Conservation (phyloP, 2,888 invertebrate species). For the Conomelus anceps region DNA sequence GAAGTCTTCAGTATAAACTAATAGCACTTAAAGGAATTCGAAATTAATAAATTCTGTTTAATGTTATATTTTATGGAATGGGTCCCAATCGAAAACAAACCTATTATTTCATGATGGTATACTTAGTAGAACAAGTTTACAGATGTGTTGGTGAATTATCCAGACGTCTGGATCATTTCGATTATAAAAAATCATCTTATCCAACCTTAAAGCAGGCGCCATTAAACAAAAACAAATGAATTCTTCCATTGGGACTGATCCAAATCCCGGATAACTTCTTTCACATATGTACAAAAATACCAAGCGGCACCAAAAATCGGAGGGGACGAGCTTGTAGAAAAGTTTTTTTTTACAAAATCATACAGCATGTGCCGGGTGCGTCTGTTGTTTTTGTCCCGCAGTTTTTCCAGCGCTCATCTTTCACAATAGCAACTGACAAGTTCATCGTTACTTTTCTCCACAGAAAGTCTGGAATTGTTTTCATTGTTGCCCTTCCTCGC, state of each 20-base stretch:
- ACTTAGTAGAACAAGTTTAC: too few species aligned
- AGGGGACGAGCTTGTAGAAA: too few species aligned
- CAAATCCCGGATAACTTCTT: neutral
- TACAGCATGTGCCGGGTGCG: neutral
- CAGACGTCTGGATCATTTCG: neutral
- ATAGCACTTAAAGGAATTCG: too few species aligned
- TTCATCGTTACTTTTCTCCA: neutral
- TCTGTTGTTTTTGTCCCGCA: neutral
- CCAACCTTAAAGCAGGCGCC: neutral
- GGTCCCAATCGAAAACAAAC: too few species aligned
- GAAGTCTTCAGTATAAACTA: too few species aligned
- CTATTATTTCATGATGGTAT: too few species aligned
- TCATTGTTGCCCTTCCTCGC: too few species aligned
- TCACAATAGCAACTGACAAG: neutral
- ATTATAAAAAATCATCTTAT: neutral
- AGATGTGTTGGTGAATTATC: too few species aligned
- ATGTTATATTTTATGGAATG: too few species aligned
- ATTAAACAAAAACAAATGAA: neutral
- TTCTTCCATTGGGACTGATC: neutral
- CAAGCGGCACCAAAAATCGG: neutral
- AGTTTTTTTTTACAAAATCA: neutral
- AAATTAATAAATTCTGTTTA: too few species aligned
- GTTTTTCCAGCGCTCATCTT: neutral
- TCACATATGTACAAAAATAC: neutral
- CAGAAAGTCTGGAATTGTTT: neutral